Conservation (phyloP, 92 coral and sea anemone species). For the Anthopleura xanthogrammica region DNA sequence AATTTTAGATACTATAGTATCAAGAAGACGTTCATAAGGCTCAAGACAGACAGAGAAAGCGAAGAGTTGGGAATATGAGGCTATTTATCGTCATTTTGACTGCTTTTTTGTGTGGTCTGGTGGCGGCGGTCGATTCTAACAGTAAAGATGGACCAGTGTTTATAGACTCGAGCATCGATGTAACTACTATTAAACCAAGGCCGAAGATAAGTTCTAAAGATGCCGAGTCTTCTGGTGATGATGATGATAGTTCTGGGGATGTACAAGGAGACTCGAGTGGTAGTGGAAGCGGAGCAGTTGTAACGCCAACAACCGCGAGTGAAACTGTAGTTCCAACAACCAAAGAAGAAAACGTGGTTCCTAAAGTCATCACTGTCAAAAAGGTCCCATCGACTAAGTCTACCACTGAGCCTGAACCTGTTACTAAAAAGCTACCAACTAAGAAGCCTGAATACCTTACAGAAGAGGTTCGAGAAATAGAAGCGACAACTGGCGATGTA, state of each 20-base stretch:
- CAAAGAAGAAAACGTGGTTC: not conserved
- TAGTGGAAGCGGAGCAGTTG: conserved; percentile 42
- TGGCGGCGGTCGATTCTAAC: conserved; percentile 47
- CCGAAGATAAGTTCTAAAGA: conserved; percentile 15
- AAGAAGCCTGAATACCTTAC: not conserved
- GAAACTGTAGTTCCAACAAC: conserved; percentile 12
- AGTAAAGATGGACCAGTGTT: not conserved
- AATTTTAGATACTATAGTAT: not conserved
- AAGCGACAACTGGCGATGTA: not conserved
- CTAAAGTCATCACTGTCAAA: not conserved
- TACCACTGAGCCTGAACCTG: not conserved
- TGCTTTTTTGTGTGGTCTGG: conserved; percentile 38
- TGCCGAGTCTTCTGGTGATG: conserved; percentile 48
- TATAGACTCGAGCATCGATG: conserved; percentile 51
- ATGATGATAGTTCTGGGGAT: conserved; percentile 57
- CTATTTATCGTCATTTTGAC: conserved; percentile 47
- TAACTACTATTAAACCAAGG: conserved; percentile 21
- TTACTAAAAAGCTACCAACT: not conserved
- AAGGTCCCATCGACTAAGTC: not conserved
- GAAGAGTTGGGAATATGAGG: conserved; percentile 43
- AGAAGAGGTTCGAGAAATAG: not conserved
- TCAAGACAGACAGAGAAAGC: conserved; percentile 18
- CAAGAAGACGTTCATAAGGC: conserved; percentile 3
- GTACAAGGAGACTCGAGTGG: conserved; percentile 52
- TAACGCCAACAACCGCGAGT: conserved; percentile 15